These are phyloP conservation scores for Cecidostiba fungosa DNA, from an alignment of 2,888 invertebrate species.

Conservation along the genomic window DNA sequence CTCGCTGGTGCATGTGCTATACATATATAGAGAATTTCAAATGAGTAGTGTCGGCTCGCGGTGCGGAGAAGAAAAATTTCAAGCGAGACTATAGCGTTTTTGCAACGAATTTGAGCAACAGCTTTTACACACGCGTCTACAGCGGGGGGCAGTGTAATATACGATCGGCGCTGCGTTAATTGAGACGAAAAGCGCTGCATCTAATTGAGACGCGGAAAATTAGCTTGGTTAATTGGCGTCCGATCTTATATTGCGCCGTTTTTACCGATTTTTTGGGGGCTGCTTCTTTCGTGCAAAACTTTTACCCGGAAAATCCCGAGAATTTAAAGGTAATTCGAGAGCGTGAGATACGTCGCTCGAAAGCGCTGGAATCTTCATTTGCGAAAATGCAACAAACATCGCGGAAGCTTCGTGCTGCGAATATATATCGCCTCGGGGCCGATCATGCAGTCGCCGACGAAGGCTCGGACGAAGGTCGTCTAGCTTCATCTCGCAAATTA, in stretches of 20 bases:
- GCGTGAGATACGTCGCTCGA: not conserved
- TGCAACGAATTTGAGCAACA: conserved; percentile 46
- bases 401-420: not conserved
- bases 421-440: conserved; percentile 13
- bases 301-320: not conserved
- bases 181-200: too few species aligned
- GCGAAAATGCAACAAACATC: not conserved
- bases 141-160: not conserved
- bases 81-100: conserved; percentile 21
- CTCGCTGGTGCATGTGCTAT: not conserved
- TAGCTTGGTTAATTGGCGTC: not conserved
- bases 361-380: not conserved
- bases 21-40: conserved; percentile 23
- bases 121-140: not conserved
- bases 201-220: conserved; percentile 34
- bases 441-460: not conserved
- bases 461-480: conserved; percentile 23
- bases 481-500: not conserved
- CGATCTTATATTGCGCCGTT: not conserved
- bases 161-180: too few species aligned
- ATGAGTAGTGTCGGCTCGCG: not conserved
- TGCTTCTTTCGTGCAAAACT: not conserved
- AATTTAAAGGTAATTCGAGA: not conserved
- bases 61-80: not conserved
- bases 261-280: too few species aligned